These are phyloP conservation scores for Tachypleus tridentatus DNA, from an alignment of 1,140 invertebrate species.

Conservation along the genomic window DNA sequence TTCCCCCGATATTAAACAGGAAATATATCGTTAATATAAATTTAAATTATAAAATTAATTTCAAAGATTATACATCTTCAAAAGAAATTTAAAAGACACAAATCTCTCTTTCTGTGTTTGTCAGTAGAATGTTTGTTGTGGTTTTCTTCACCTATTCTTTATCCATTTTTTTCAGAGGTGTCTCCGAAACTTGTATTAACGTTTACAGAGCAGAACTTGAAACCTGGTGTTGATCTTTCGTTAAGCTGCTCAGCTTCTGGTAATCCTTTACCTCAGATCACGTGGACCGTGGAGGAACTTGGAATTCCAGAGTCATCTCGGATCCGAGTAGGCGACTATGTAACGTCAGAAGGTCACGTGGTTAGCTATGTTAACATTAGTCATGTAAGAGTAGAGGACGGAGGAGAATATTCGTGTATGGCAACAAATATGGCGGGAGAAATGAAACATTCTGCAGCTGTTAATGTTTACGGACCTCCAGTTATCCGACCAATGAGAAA, in stretches of 20 bases:
- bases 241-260: slow-evolving; percentile 71
- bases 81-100: background rate
- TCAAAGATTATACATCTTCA: background rate
- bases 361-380: slow-evolving; percentile 90
- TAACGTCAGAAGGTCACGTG: slow-evolving; percentile 80
- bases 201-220: slow-evolving; percentile 57
- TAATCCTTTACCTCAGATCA: slow-evolving; percentile 87
- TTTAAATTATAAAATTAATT: too few species aligned
- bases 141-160: background rate
- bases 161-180: slow-evolving; percentile 50
- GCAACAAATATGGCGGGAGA: slow-evolving; percentile 71
- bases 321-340: slow-evolving; percentile 62
- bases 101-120: background rate
- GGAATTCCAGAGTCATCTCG: slow-evolving; percentile 20
- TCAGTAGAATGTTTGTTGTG: background rate
- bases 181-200: slow-evolving; percentile 65
- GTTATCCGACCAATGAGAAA: slow-evolving; percentile 64
- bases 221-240: slow-evolving; percentile 70
- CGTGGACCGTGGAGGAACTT: slow-evolving; percentile 77
- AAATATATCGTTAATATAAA: too few species aligned
- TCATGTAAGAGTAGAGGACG: slow-evolving; percentile 75
- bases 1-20: too few species aligned
- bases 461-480: slow-evolving; percentile 84
- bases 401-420: slow-evolving; percentile 77
- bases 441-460: slow-evolving; percentile 65